These are phyloP conservation scores for Trachelipus rathkii DNA, from an alignment of 1,140 invertebrate species.

Conservation along the genomic window DNA sequence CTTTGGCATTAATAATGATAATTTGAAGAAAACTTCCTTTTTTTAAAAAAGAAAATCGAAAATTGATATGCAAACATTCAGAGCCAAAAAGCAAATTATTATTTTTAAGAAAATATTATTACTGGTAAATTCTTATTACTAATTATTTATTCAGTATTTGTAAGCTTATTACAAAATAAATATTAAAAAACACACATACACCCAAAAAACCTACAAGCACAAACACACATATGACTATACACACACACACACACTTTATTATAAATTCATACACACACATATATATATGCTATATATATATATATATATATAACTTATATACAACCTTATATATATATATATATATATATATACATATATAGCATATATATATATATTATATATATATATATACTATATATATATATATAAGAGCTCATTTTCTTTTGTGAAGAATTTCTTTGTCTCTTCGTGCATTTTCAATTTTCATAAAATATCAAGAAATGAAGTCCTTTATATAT, in stretches of 20 bases:
- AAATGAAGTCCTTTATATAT: too few relatives aligned
- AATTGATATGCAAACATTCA: too few relatives aligned
- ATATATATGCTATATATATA: constrained; percentile 25
- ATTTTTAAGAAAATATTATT: too few relatives aligned
- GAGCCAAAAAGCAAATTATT: too few relatives aligned
- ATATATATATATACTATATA: background rate
- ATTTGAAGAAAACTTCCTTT: too few relatives aligned
- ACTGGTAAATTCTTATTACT: too few relatives aligned
- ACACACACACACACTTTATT: constrained; percentile 24
- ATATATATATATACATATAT: background rate
- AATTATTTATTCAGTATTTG: too few relatives aligned
- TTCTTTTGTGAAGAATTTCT: background rate
- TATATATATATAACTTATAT: constrained; percentile 21
- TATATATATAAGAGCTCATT: background rate
- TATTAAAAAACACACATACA: background rate
- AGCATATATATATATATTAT: too few relatives aligned
- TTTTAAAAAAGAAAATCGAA: too few relatives aligned
- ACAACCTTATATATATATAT: constrained; percentile 10
- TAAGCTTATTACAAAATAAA: too few relatives aligned
- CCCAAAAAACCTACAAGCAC: constrained; percentile 13
- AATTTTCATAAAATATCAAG: too few relatives aligned
- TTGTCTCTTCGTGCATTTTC: background rate
- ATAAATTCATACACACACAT: constrained; percentile 25
- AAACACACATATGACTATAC: constrained; percentile 12
- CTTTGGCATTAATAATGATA: too few relatives aligned